phyloP scores from a whole-genome alignment of 2,113 vertebrate genomes.

The Alethe diademata region DNA sequence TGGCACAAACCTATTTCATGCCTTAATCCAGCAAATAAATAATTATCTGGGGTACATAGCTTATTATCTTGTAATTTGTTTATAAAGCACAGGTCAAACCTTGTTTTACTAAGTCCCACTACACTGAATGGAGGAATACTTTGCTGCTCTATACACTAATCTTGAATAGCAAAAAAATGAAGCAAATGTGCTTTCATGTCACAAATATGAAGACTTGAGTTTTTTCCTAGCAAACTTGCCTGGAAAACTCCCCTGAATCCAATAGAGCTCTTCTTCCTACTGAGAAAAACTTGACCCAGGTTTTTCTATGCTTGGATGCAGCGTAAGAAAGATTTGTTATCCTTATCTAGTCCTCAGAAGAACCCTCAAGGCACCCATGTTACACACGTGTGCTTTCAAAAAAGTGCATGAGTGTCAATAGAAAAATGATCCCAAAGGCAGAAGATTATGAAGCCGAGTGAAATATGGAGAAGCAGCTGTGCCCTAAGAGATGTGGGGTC shows the following conservation, averaged over 20 bases:
- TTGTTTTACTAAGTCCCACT: not conserved
- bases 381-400: not conserved
- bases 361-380: no score
- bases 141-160: not conserved
- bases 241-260: not conserved
- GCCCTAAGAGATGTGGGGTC: not conserved
- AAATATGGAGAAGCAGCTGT: not conserved
- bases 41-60: not conserved
- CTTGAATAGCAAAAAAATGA: not conserved
- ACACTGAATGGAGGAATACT: not conserved
- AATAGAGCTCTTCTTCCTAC: not conserved
- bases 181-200: not conserved
- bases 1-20: not conserved
- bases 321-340: not conserved
- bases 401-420: not conserved
- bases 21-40: not conserved
- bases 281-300: not conserved
- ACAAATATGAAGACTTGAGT: not conserved
- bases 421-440: not conserved
- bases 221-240: not conserved
- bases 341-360: not conserved
- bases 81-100: not conserved
- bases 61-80: not conserved
- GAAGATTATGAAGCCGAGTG: rapidly evolving
- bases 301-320: not conserved